Evolutionary conservation across 2,888 invertebrate species (phyloP), one percentile per base, ranked within the genome.

Genomic region (Imbricaverruca yamaguchii): DNA sequence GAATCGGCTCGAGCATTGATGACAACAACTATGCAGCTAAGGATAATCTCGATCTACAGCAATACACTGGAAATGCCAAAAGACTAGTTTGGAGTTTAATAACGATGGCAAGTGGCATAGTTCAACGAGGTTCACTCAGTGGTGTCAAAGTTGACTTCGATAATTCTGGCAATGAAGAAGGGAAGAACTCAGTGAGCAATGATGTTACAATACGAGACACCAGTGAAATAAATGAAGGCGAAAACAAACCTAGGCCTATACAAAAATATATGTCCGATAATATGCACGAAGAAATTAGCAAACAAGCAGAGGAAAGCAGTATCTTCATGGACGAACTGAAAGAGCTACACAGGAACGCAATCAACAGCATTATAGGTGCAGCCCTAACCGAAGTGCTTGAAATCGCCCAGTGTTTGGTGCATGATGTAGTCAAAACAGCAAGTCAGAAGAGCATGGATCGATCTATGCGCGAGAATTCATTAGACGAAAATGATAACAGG

Each of bases 81-180:
- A 74, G 55, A 9, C 8, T 74, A 11, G 74, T 55, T 21, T 74
- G 74, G 74, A 74, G 74, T 55, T 55, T 74, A 18, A 55, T 74
- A 74, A 21, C 74, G 2, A 74, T 74, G 74, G 74, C 74, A 18
- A 74, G 74, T 55, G 74, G 74, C 18, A 74, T 74, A 55, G 74
- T 74, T 53, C 21, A 21, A 21, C 74, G 23, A 15, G 15, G 59
- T 59, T 59, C 59, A 59, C 12, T 15, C 12, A 59, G 59, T 15
- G 39, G 59, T 59, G 7, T 2, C 59, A 13, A 59, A 59, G 0
- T 4, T 59, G 15, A 7, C 59, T 15, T 59, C 59, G 39, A 39
- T 39, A 39, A 39, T 39, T 4, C 39, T 39, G 39, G 4, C 39
- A 39, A 39, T 39, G 39, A 39, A 39, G 39, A 39, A 39, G 39